phyloP scores from a whole-genome alignment of 2,113 vertebrate species.

The Forbesichthys agassizii region DNA sequence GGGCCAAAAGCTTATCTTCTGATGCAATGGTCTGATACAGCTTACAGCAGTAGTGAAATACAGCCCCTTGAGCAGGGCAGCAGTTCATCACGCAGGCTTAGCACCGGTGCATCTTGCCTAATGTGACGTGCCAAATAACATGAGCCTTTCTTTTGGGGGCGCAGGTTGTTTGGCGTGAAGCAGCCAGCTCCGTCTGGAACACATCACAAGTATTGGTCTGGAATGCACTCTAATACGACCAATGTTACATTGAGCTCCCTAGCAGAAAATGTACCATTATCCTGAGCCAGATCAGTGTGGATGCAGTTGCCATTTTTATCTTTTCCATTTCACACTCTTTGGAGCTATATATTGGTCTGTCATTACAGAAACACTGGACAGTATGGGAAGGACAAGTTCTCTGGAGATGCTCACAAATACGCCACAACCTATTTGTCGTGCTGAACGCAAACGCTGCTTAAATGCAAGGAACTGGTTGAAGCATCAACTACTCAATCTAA shows the following conservation, averaged over 20 bases:
- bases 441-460: neutral
- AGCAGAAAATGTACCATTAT: slow-evolving; percentile 41
- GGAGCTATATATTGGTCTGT: slow-evolving; percentile 40
- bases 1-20: slow-evolving; percentile 45
- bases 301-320: slow-evolving; percentile 31
- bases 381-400: slow-evolving; percentile 11
- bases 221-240: slow-evolving; percentile 22
- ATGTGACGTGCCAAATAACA: slow-evolving; percentile 18
- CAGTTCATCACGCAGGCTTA: slow-evolving; percentile 46
- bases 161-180: neutral
- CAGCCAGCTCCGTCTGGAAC: too few species aligned
- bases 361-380: slow-evolving; percentile 29
- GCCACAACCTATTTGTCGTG: neutral
- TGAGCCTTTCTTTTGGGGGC: neutral
- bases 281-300: slow-evolving; percentile 37
- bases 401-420: slow-evolving; percentile 13
- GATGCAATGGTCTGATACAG: slow-evolving; percentile 45
- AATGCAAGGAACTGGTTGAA: neutral
- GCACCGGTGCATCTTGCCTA: slow-evolving; percentile 23
- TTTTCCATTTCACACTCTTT: slow-evolving; percentile 59
- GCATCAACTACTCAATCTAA: slow-evolving; percentile 1
- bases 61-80: slow-evolving; percentile 32
- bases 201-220: slow-evolving; percentile 17
- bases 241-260: slow-evolving; percentile 18
- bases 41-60: slow-evolving; percentile 55